Percentiles rank a stretch among this genome's conserved stretches.
Evolutionary conservation across 2,888 invertebrate species (phyloP).

Genomic region (Pantelozetes paolii): DNA sequence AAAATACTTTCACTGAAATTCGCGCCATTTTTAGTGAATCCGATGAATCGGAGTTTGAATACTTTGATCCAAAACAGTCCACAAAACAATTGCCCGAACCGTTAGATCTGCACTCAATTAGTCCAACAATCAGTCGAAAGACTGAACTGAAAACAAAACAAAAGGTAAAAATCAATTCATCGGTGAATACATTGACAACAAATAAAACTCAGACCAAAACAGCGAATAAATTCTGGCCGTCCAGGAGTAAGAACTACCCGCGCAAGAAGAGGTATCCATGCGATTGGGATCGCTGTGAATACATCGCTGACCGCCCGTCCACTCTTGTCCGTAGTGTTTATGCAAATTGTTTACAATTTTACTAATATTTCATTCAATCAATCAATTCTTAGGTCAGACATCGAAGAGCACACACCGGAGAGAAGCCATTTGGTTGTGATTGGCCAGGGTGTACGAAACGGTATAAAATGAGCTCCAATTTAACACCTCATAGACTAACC

Average conservation of each 20-base stretch:
- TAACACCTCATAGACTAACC: constrained; percentile 29
- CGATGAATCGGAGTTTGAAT: constrained; percentile 8
- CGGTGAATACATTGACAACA: neutral
- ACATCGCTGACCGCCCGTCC: constrained; percentile 24
- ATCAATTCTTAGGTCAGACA: neutral
- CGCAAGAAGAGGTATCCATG: constrained; percentile 37
- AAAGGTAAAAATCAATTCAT: neutral
- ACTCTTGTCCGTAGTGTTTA: neutral
- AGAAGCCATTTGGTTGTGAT: constrained; percentile 36
- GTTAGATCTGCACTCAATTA: neutral
- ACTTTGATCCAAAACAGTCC: neutral
- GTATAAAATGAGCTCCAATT: constrained; percentile 28
- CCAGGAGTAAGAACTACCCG: constrained; percentile 15
- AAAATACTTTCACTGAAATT: constrained; percentile 6
- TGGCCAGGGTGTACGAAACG: constrained; percentile 31
- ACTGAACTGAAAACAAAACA: neutral
- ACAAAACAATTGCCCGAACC: neutral
- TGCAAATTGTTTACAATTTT: neutral
- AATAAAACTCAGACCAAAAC: neutral
- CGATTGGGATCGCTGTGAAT: constrained; percentile 31
- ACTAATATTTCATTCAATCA: neutral
- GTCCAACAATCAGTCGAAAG: neutral
- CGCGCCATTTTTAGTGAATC: constrained; percentile 7
- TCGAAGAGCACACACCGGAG: neutral
- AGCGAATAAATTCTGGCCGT: neutral